These are phyloP conservation scores for Acropora tenuis DNA, from an alignment of 64 coral and sea anemone genomes.

Conservation along the genomic window DNA sequence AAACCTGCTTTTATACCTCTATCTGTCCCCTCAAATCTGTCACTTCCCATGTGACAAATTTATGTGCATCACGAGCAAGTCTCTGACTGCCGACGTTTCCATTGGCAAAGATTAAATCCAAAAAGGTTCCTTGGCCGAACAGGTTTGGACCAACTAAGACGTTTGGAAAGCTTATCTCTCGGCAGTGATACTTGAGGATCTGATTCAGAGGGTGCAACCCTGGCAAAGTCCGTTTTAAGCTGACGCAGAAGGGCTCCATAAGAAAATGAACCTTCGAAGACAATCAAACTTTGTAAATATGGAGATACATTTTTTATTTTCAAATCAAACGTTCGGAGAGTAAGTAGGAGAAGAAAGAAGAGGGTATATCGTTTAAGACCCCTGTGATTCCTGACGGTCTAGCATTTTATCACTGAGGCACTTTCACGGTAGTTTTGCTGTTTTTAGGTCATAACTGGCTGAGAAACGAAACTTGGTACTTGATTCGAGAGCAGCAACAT, in stretches of 20 bases:
- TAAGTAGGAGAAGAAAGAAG: too few species aligned
- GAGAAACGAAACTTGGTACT: too few species aligned
- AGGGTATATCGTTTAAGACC: too few species aligned
- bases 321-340: too few species aligned
- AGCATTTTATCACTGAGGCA: too few species aligned
- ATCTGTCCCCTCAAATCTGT: conserved; percentile 47
- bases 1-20: conserved; percentile 2
- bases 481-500: too few species aligned
- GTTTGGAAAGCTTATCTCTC: conserved; percentile 51
- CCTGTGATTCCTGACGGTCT: too few species aligned
- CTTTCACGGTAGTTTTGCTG: too few species aligned
- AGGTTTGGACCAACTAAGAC: conserved; percentile 44
- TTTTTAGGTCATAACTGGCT: too few species aligned
- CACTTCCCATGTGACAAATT: conserved; percentile 30
- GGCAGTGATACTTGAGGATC: conserved; percentile 75
- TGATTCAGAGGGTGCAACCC: conserved; percentile 59
- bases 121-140: background rate
- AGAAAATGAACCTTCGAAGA: conserved; percentile 54
- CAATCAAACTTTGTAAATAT: background rate
- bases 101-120: conserved; percentile 57
- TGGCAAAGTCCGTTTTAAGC: conserved; percentile 58
- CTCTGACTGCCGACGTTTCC: conserved; percentile 34
- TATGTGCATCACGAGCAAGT: conserved; percentile 16
- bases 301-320: too few species aligned
- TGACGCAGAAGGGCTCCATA: conserved; percentile 64